A percentile compares a stretch with the other conserved stretches of the same genome.
Conservation (phyloP, 2,113 vertebrate genomes). For the Apeltes quadracus region DNA sequence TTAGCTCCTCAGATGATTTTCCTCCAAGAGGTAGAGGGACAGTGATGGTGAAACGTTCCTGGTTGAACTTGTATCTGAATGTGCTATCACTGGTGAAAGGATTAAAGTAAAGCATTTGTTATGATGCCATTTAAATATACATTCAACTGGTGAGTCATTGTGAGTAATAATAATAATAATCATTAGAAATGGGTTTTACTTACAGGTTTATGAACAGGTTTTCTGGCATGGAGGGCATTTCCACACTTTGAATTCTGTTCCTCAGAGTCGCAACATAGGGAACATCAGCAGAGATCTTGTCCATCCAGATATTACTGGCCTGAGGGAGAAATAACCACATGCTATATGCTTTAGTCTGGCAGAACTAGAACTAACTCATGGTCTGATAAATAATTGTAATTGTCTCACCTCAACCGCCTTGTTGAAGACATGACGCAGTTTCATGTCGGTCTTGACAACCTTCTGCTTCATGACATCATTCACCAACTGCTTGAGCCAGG, state of each 20-base stretch:
- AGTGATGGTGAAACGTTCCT: slow-evolving; percentile 78
- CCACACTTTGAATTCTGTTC: slow-evolving; percentile 73
- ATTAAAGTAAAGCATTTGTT: slow-evolving; percentile 32
- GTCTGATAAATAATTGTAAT: background rate
- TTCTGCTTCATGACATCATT: slow-evolving; percentile 81
- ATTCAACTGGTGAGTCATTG: background rate
- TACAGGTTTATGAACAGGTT: slow-evolving; percentile 90
- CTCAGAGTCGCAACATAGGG: slow-evolving; percentile 81
- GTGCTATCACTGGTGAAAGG: slow-evolving; percentile 82
- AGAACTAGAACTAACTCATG: background rate
- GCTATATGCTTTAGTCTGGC: background rate
- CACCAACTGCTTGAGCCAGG: slow-evolving; percentile 61
- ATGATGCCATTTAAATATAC: background rate
- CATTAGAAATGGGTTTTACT: slow-evolving; percentile 26
- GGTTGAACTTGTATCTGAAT: slow-evolving; percentile 84
- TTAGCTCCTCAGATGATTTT: slow-evolving; percentile 83
- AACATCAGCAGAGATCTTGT: slow-evolving; percentile 77
- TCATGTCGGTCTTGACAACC: slow-evolving; percentile 89
- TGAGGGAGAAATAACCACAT: slow-evolving; percentile 53
- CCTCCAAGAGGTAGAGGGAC: slow-evolving; percentile 89
- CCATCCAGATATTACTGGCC: slow-evolving; percentile 86
- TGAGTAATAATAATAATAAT: background rate
- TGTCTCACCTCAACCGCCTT: slow-evolving; percentile 85
- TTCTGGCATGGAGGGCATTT: slow-evolving; percentile 84
- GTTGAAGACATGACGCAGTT: slow-evolving; percentile 84